Percentiles rank a stretch among this genome's conserved stretches.
These are phyloP conservation scores for Lathronympha strigana DNA, from an alignment of 2,888 invertebrate genomes.

Conservation along the genomic window DNA sequence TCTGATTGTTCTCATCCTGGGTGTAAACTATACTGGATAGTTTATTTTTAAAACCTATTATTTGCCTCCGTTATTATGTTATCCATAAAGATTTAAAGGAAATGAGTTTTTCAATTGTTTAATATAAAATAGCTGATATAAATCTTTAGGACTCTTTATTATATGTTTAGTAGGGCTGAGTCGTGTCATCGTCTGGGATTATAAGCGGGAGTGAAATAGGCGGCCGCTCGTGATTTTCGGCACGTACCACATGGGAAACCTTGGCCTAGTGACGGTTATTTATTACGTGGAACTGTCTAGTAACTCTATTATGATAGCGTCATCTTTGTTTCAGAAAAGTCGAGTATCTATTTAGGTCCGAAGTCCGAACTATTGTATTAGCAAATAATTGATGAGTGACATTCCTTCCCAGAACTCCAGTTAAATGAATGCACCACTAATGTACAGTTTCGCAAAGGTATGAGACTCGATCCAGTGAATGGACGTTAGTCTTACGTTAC, in stretches of 20 bases:
- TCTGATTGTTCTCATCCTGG: neutral
- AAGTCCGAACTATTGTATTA: neutral
- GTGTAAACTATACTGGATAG: neutral
- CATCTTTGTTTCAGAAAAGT: conserved; percentile 5
- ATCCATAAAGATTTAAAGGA: neutral
- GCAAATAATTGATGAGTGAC: conserved; percentile 3
- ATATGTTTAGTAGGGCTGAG: neutral
- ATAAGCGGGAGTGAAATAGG: conserved; percentile 20
- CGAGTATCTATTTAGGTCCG: neutral
- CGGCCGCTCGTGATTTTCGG: conserved; percentile 47
- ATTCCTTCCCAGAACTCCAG: conserved; percentile 2
- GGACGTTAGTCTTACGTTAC: conserved; percentile 54
- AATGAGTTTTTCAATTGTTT: neutral
- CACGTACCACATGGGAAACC: conserved; percentile 56
- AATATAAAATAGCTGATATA: too few species aligned
- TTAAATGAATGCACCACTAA: conserved; percentile 11
- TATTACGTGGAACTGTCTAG: conserved; percentile 24
- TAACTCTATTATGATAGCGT: conserved; percentile 1
- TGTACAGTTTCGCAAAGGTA: conserved; percentile 33
- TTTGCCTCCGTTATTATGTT: neutral
- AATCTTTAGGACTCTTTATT: neutral
- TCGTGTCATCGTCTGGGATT: conserved; percentile 5
- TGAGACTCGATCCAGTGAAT: conserved; percentile 48
- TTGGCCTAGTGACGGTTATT: conserved; percentile 52
- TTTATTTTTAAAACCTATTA: neutral